Base-by-base conservation (phyloP, 2,888 invertebrate species). In the Scaptomyza parva region DNA sequence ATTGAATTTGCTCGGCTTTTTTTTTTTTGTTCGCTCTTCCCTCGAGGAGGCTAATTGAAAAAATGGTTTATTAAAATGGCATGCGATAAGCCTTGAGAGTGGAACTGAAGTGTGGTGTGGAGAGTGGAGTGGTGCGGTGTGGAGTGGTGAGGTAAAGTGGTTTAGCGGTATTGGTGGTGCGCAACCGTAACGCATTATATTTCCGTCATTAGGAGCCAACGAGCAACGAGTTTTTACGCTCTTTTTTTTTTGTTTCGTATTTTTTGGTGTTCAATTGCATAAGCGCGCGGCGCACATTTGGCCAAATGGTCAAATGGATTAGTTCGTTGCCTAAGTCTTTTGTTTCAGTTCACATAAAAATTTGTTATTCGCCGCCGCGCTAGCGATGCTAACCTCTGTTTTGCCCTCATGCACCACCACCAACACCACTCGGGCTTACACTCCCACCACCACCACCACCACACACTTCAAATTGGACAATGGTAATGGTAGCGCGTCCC, bases 161-260 rank as follows among this genome's bases (percentile, higher is more conserved):
- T 30, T 12, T 30, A 26, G 24, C 24, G 60, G 39, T 37, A 37
- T 24, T 33, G n/a, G 5, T 18, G 18, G 33, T 35, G 26, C 51
- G 45, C 24, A 50, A 40, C 17, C 39, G 40, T 50, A 82, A 78
- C 85, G 75, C 81, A 77, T 77, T 77, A 81, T 70, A 80, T 86
- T 86, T 83, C 80, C 83, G 82, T 85, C 86, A 85, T 86, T 81
- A 84, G 77, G 61, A 48, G 65, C 76, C 84, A 83, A 84, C 75
- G 61, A 48, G 65, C 76, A 86, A 83, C 78, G 44, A 68, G 80
- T 86, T 84, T 35, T 83, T 78, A n/a, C n/a, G n/a, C n/a, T n/a
- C n/a, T 14, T 3, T 47, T 33, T 3, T 44, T 12, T 45, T 43
- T 9, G 20, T 14, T 37, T 37, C 17, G 14, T 26, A 26, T 12